Evolutionary conservation across 2,888 invertebrate genomes (phyloP).

Genomic region (Diarsia brunnea): DNA sequence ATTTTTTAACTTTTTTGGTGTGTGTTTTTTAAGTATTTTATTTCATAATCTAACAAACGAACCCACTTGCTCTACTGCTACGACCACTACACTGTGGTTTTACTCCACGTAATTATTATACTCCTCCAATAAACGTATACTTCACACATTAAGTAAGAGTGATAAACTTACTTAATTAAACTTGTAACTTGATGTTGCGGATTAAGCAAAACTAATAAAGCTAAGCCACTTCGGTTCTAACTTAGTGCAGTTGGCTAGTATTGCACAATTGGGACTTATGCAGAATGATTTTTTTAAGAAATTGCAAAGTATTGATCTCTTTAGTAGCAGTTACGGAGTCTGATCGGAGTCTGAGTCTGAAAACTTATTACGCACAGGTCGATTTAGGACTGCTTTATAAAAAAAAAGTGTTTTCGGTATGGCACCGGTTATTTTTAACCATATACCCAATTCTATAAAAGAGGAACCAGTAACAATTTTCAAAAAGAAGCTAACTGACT

Average conservation of each 20-base stretch:
- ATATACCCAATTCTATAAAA: no score
- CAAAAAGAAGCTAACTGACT: no score
- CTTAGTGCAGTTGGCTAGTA: constrained; percentile 18
- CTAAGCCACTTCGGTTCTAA: constrained; percentile 6
- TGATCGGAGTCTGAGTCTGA: no score
- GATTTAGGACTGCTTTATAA: no score
- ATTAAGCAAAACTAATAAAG: constrained; percentile 58
- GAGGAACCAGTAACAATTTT: no score
- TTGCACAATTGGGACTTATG: constrained; percentile 12
- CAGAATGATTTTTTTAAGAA: not conserved
- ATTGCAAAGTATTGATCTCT: not conserved
- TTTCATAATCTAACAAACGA: no score
- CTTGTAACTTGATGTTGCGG: constrained; percentile 29
- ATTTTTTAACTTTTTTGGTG: no score
- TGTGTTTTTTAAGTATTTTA: no score
- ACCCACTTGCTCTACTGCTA: constrained; percentile 25
- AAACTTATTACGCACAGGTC: no score
- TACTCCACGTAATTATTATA: constrained; percentile 42
- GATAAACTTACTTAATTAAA: constrained; percentile 61
- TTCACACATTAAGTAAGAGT: constrained; percentile 58
- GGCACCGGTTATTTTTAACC: no score
- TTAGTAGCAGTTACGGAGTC: no score
- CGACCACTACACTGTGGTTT: constrained; percentile 16
- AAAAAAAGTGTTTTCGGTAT: no score
- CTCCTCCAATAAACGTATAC: constrained; percentile 42